Base-by-base conservation (phyloP, 2,888 invertebrate species). In the Pristionchus japonicus region DNA sequence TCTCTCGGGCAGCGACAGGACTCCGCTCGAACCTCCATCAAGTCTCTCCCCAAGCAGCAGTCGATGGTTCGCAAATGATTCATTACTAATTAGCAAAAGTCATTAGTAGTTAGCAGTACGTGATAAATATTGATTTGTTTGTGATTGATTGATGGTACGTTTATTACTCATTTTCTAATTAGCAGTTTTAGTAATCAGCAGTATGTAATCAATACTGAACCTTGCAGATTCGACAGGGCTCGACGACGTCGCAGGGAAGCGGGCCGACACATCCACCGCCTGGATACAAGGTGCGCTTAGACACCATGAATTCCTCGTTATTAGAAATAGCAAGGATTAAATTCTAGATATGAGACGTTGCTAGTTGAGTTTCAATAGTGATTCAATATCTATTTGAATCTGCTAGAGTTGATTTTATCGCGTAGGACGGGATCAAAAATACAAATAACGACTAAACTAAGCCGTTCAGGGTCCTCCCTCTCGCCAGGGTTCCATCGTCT, bases 201-300 rank as follows among this genome's bases (percentile, higher is more conserved):
- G n/a, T n/a, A n/a, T n/a, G n/a, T n/a, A n/a, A n/a, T n/a, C n/a
- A n/a, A n/a, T n/a, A n/a, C n/a, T n/a, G n/a, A n/a, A n/a, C n/a
- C n/a, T 27, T 34, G 1, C 3, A 31, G 67, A 27, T 31, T 20
- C 40, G 77, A 20, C 77, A 77, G 31, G 82, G 82, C 17, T 82
- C 47, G 17, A 47, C 52, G 0, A 49, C 52, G 15, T 82, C 52
- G 17, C 52, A 82, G 17, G 82, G 82, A 1, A 52, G 52, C 52
- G 52, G 52, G 1, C 82, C 82, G 1, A 82, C 82, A 15, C 82
- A 82, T 49, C 82, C 82, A 31, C 82, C 82, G 6, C 82, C 82
- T 1, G 82, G 82, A 47, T 82, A 82, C 52, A 82, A 82, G 49
- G 74, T 74, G 9, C 4, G 37, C n/a, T n/a, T n/a, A n/a, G n/a